These are phyloP conservation scores for Zeuzera pyrina DNA, from an alignment of 2,888 invertebrate genomes.

Conservation along the genomic window DNA sequence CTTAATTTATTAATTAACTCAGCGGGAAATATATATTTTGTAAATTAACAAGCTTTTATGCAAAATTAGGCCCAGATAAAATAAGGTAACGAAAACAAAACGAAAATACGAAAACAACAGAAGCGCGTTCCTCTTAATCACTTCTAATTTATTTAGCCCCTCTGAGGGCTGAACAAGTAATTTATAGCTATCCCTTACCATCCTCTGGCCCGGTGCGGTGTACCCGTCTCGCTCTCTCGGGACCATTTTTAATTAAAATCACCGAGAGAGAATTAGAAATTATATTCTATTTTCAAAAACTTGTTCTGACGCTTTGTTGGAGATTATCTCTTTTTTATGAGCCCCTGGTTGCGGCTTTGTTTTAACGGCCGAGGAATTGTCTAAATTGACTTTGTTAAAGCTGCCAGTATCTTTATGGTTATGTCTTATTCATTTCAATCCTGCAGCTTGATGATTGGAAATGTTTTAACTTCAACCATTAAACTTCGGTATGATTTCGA, in stretches of 20 bases:
- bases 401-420: slow-evolving; percentile 42
- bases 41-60: too few relatives aligned
- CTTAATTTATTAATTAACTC: too few relatives aligned
- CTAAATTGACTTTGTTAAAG: slow-evolving; percentile 52
- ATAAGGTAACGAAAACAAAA: too few relatives aligned
- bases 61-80: slow-evolving; percentile 25
- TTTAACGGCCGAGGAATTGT: slow-evolving; percentile 63
- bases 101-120: slow-evolving; percentile 28
- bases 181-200: slow-evolving; percentile 62
- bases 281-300: slow-evolving; percentile 74
- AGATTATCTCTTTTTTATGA: slow-evolving; percentile 72
- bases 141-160: slow-evolving; percentile 72
- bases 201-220: slow-evolving; percentile 34
- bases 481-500: too few relatives aligned
- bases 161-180: slow-evolving; percentile 56
- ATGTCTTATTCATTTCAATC: slow-evolving; percentile 59
- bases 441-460: slow-evolving; percentile 42
- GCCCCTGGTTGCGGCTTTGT: slow-evolving; percentile 64
- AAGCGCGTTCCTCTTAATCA: slow-evolving; percentile 70
- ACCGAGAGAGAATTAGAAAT: slow-evolving; percentile 70
- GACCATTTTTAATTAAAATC: slow-evolving; percentile 73
- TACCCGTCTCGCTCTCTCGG: slow-evolving; percentile 55
- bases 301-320: slow-evolving; percentile 69
- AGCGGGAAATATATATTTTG: too few relatives aligned
- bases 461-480: too few relatives aligned